Evolutionary conservation across 1,140 invertebrate species (phyloP).

Genomic region (Eriocheir sinensis): DNA sequence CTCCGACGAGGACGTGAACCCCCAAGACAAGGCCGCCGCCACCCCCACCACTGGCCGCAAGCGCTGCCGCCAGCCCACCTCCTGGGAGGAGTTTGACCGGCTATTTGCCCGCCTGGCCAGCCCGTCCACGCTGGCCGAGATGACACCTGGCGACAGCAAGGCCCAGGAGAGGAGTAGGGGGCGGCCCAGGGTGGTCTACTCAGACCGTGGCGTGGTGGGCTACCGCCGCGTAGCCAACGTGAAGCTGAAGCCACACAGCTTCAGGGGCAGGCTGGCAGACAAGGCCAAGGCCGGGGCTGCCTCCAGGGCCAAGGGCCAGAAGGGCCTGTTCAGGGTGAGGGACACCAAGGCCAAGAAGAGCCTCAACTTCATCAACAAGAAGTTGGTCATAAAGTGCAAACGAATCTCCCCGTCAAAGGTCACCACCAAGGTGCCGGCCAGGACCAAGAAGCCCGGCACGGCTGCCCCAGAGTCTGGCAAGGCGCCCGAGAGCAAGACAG

Average conservation of each 20-base stretch:
- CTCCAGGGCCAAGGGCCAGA: not conserved
- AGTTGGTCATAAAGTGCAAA: not conserved
- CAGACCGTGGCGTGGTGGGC: conserved; percentile 18
- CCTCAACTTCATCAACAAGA: not conserved
- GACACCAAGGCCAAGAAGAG: no score
- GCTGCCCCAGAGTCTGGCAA: not conserved
- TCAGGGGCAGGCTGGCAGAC: not conserved
- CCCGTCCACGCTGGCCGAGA: not conserved
- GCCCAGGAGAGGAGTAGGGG: not conserved
- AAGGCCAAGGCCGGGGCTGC: not conserved
- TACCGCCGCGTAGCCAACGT: no score
- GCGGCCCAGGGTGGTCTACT: not conserved
- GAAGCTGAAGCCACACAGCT: not conserved
- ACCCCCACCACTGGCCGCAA: conserved; percentile 13
- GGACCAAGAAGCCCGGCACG: not conserved
- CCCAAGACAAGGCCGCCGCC: not conserved
- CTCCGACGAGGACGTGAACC: not conserved
- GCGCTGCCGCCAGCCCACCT: conserved; percentile 52
- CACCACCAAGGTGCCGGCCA: not conserved
- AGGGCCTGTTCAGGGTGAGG: no score
- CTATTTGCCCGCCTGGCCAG: conserved; percentile 40
- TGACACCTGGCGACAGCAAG: not conserved
- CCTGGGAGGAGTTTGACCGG: conserved; percentile 75
- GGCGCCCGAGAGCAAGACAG: not conserved
- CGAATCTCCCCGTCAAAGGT: not conserved